phyloP scores from a whole-genome alignment of 2,888 invertebrate species.

The Hymenopus coronatus region DNA sequence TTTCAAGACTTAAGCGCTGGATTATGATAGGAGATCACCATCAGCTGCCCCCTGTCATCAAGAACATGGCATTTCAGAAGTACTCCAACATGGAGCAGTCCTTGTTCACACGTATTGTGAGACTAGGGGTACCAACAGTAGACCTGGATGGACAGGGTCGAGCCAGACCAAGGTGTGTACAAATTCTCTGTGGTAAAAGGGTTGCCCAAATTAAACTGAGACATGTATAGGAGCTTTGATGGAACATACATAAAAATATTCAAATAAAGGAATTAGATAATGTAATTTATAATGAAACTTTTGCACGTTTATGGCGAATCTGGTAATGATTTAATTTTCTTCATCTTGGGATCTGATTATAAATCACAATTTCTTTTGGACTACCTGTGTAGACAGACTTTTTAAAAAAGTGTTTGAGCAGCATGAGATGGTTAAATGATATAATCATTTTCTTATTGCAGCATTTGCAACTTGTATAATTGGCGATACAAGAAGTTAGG shows the following conservation, averaged over 20 bases:
- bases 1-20: constrained; percentile 95
- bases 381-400: no score
- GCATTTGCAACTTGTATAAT: constrained; percentile 90
- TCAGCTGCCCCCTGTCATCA: constrained; percentile 97
- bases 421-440: not conserved
- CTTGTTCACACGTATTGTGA: constrained; percentile 91
- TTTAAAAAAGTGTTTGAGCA: not conserved
- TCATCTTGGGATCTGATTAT: no score
- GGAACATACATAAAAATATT: no score
- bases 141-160: constrained; percentile 97
- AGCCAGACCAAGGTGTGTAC: constrained; percentile 70
- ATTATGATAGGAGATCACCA: constrained; percentile 99
- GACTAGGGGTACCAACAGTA: constrained; percentile 94
- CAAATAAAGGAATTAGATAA: no score
- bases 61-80: constrained; percentile 99
- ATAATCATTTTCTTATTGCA: constrained; percentile 43
- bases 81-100: constrained; percentile 99
- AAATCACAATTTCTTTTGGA: no score
- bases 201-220: no score
- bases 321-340: no score
- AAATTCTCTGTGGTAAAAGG: no score
- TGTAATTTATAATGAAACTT: no score
- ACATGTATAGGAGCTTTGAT: no score
- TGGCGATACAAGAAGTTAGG: constrained; percentile 97
- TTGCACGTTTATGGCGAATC: no score